A percentile compares a stretch with the other conserved stretches of the same genome.
Evolutionary conservation across 2,888 invertebrate species (phyloP).

Genomic region (Leucophora obtusa): DNA sequence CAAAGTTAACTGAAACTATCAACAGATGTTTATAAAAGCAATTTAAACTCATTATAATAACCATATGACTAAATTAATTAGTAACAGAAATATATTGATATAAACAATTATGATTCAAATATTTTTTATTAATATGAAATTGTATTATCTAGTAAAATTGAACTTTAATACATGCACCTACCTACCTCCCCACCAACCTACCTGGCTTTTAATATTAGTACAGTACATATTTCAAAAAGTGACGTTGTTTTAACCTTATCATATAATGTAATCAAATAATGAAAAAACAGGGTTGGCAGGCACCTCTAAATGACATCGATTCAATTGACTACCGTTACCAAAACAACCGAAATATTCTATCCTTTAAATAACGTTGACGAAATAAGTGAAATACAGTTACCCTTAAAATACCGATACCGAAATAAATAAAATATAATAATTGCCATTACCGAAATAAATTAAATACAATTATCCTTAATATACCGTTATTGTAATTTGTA

Average conservation of each 20-base stretch:
- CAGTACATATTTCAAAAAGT: background rate
- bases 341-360: too few relatives aligned
- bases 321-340: too few relatives aligned
- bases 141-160: background rate
- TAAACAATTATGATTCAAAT: background rate
- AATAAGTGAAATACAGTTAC: too few relatives aligned
- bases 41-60: conserved; percentile 24
- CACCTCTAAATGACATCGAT: too few relatives aligned
- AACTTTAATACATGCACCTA: conserved; percentile 24
- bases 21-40: conserved; percentile 46
- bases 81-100: background rate
- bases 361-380: too few relatives aligned
- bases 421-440: too few relatives aligned
- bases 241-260: conserved; percentile 1
- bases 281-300: too few relatives aligned
- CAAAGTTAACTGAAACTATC: conserved; percentile 45
- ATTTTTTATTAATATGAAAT: background rate
- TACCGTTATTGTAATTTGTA: too few relatives aligned
- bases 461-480: too few relatives aligned
- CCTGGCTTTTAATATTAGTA: background rate
- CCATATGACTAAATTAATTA: background rate
- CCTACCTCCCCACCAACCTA: too few relatives aligned
- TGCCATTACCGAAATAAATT: too few relatives aligned
- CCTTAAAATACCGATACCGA: too few relatives aligned
- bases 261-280: background rate